These are phyloP conservation scores for Paraescarpia echinospica DNA, from an alignment of 1,140 invertebrate species.

Conservation along the genomic window DNA sequence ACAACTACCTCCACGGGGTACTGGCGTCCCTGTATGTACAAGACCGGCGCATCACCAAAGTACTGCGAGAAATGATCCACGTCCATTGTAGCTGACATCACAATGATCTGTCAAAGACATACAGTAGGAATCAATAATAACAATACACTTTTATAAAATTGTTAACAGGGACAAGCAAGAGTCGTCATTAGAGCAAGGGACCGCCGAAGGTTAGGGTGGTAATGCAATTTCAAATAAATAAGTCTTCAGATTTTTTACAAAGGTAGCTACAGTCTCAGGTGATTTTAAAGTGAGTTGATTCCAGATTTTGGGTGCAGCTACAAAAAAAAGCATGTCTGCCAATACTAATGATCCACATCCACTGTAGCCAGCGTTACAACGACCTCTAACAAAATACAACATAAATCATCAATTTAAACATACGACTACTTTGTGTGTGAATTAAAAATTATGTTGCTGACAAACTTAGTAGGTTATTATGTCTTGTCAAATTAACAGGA, in stretches of 20 bases:
- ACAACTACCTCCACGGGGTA: conserved; percentile 70
- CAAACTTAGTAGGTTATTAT: too few relatives aligned
- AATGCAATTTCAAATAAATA: too few relatives aligned
- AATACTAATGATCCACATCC: background rate
- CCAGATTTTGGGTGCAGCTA: too few relatives aligned
- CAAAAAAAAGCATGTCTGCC: background rate
- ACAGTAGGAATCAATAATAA: background rate
- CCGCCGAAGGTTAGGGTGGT: too few relatives aligned
- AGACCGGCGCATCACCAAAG: conserved; percentile 81
- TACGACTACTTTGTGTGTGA: conserved; percentile 44
- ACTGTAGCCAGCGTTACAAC: background rate
- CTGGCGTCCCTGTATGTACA: conserved; percentile 88
- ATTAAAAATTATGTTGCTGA: too few relatives aligned
- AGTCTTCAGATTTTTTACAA: too few relatives aligned
- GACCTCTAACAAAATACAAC: background rate
- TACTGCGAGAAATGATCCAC: conserved; percentile 89
- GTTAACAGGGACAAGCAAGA: too few relatives aligned
- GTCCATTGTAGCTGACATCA: conserved; percentile 62
- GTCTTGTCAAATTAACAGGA: background rate
- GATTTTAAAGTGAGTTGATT: too few relatives aligned
- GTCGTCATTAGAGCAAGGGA: too few relatives aligned
- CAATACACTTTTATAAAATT: too few relatives aligned
- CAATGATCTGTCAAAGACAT: conserved; percentile 32
- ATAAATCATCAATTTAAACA: conserved; percentile 16
- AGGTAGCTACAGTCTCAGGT: too few relatives aligned